Evolutionary conservation across 2,797 vertebrate genomes (phyloP), one percentile per base, ranked within the genome.

Genomic region (Phylloscopus collybita): DNA sequence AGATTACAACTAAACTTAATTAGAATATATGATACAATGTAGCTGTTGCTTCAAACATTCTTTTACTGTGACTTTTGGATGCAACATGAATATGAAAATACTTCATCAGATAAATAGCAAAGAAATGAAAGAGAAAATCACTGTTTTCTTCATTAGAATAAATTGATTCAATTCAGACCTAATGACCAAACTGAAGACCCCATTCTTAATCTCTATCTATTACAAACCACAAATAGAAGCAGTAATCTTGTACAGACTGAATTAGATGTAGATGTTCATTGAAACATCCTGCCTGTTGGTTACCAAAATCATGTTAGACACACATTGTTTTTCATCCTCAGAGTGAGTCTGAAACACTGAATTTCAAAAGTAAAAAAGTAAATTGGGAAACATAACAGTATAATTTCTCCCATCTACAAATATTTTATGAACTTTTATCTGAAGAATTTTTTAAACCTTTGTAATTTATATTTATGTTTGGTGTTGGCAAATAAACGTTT

Each of bases 351-450:
- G 75, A 91, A 80, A 71, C 19, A 50, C 10, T 23, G 18, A 16
- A 67, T 60, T 70, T 82, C 49, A 74, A 45, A 80, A 80, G 22
- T 8, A 5, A 67, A 59, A 56, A 51, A 64, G 25, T 8, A 9
- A 5, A 16, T 11, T n/a, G 11, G 42, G 2, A 9, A 59, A 32
- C 1, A 1, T 8, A 50, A 14, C 16, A 23, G 16, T 11, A 11
- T 8, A 19, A 9, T 22, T 56, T 42, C 64, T 4, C 8, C 17
- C 9, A 22, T 9, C 5, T 2, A 16, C 8, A n/a, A 75, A 62
- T 66, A 47, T 32, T 54, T 64, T 36, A 38, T 44, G n/a, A 45
- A 38, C 20, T 51, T 84, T 17, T 10, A 61, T 18, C 20, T 34
- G 26, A 92, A 74, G 26, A 36, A 9, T 30, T 57, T 72, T 91